Evolutionary conservation across 2,888 invertebrate species (phyloP), one percentile per base, ranked within the genome.

Genomic region (Xanthorhoe spadicearia): DNA sequence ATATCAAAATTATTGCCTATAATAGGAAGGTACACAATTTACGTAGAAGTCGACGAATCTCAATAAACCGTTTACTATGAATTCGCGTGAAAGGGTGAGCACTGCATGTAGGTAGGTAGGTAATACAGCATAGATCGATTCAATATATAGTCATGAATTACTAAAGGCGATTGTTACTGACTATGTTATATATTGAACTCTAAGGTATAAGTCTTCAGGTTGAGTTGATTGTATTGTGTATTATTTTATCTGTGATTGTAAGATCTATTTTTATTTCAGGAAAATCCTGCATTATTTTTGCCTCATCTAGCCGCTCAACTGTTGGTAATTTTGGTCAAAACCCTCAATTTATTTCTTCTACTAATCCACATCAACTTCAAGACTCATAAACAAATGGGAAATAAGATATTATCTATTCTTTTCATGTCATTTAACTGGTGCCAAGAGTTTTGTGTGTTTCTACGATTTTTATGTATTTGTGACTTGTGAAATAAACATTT

Each of bases 391-490:
- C 80, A 75, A 62, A 69, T 90, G 7, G 71, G 69, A 32, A 75
- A 83, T 55, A 85, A 81, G 61, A 32, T 87, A 1, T 78, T 80
- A 0, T 77, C 82, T 0, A 78, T 90, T 6, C 18, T 81, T 4
- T 46, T 90, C 32, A 83, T 90, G 83, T 67, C 75, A 5, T 90
- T 90, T 65, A 90, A 89, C 70, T 89, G 88, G 88, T 72, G 85
- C 4, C 90, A 90, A 78, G 90, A 88, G 68, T 90, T 90, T 72
- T 90, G 90, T 72, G 89, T 88, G 3, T 90, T 90, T 65, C 77
- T 86, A 59, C 79, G 85, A 69, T 81, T 76, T 69, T 71, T 90
- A 28, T 90, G 88, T 71, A 77, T 89, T 66, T 90, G 90, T 75
- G 90, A 90, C 73, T 80, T 90, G 69, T 90, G 32, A 74, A 66